Evolutionary conservation across 2,797 vertebrate genomes (phyloP).

Genomic region (Decapterus maruadsi): DNA sequence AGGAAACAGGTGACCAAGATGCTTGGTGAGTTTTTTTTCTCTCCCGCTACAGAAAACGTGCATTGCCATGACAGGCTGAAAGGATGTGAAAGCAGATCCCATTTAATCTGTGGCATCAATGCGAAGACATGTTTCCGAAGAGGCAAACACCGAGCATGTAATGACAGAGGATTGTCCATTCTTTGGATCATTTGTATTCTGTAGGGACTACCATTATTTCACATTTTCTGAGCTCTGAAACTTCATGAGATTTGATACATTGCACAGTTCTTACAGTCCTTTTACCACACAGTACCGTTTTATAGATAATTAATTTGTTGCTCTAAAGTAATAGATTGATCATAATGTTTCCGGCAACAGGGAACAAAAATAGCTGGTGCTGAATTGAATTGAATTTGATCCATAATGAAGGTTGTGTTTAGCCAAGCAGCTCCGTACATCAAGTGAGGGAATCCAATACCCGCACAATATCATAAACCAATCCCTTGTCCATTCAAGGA

Average conservation of each 20-base stretch:
- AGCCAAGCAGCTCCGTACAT: neutral
- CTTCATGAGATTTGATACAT: neutral
- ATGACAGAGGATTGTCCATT: neutral
- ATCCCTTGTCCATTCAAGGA: neutral
- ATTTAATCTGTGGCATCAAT: conserved; percentile 40
- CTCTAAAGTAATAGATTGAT: neutral
- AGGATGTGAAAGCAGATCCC: neutral
- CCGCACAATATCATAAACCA: neutral
- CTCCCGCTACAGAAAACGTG: neutral
- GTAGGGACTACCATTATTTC: neutral
- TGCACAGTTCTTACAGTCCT: neutral
- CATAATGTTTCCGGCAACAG: neutral
- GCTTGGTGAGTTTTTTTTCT: conserved; percentile 82
- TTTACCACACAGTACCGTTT: neutral
- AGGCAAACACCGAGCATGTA: conserved; percentile 26
- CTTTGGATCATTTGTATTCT: conserved; percentile 37
- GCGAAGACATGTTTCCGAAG: conserved; percentile 32
- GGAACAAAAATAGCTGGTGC: neutral
- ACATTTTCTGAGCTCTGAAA: neutral
- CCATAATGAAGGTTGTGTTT: neutral
- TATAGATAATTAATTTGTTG: neutral
- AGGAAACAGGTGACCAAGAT: conserved; percentile 88
- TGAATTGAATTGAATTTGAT: conserved; percentile 6
- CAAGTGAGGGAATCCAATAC: neutral
- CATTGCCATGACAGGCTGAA: neutral